Evolutionary conservation across 2,888 invertebrate genomes (phyloP), one percentile per base, ranked within the genome.

Genomic region (Euclidia mi): DNA sequence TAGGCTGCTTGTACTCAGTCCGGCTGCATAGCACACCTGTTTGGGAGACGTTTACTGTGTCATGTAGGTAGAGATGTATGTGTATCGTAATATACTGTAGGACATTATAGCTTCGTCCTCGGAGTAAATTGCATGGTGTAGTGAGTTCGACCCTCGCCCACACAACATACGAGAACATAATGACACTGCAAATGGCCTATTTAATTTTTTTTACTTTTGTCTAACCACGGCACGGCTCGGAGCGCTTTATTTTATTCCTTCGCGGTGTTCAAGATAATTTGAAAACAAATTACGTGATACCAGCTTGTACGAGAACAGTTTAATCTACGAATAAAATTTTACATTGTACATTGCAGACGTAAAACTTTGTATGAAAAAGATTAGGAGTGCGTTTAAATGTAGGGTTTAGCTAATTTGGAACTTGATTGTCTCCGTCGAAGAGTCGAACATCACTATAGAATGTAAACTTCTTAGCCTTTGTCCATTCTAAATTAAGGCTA

Each of bases 81-180:
- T 66, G 71, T 69, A 71, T 65, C 56, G 52, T 74, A 76, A 79
- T 78, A 67, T 75, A 70, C 76, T 76, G 72, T 79, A 78, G 77
- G 77, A 77, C 75, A 76, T 82, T 77, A 81, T 71, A 73, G 74
- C 73, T 79, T 76, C 75, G 73, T 72, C 68, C 73, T 82, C 71
- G 65, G 60, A 78, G 81, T 82, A 85, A 84, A 87, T 87, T 84
- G 85, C 81, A 81, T 73, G 76, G 80, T 76, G 65, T 60, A 50
- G 70, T 59, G 48, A 58, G 58, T 56, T 55, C 63, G 69, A 79
- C 76, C 76, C 66, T 65, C 82, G 78, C 85, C 84, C 81, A 84
- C 82, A 65, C 49, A 25, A 42, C 59, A 58, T 75, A 71, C 65
- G 66, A 51, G 52, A 41, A 65, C 63, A 46, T 82, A 79, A 82